Percentiles rank a stretch among this genome's conserved stretches.
Evolutionary conservation across 2,113 vertebrate species (phyloP).

Genomic region (Meriones unguiculatus): DNA sequence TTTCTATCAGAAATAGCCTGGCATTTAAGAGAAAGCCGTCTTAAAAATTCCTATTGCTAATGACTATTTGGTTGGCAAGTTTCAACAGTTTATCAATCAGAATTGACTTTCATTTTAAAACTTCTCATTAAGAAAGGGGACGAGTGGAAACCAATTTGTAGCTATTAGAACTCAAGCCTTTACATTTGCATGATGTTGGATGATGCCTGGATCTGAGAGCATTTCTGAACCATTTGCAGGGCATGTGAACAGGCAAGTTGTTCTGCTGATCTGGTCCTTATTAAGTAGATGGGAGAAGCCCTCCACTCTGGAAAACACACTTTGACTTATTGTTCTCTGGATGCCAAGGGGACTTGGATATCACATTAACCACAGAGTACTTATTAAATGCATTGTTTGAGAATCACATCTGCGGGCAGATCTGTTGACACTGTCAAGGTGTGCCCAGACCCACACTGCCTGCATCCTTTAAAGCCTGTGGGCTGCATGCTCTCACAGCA

Average conservation of each 20-base stretch:
- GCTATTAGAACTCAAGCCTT: neutral
- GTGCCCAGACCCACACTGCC: constrained; percentile 55
- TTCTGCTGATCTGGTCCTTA: constrained; percentile 54
- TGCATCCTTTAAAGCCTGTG: constrained; percentile 50
- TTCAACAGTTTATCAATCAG: neutral
- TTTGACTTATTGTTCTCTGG: constrained; percentile 59
- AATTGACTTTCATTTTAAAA: constrained; percentile 16
- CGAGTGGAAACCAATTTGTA: neutral
- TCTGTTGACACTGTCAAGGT: constrained; percentile 56
- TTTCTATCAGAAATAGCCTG: neutral
- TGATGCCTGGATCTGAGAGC: neutral
- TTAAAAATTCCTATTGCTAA: neutral
- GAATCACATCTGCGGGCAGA: constrained; percentile 52
- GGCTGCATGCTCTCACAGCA: constrained; percentile 13
- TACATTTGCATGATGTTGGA: neutral
- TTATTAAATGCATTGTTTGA: constrained; percentile 67
- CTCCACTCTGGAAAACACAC: constrained; percentile 61
- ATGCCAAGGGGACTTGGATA: constrained; percentile 39
- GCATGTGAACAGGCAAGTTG: constrained; percentile 43
- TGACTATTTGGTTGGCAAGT: neutral
- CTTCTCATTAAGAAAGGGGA: neutral
- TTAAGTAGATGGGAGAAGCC: constrained; percentile 13
- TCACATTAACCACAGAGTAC: constrained; percentile 38
- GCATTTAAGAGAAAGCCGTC: neutral
- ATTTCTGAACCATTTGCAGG: constrained; percentile 6